Conservation (phyloP, 2,797 vertebrate genomes). For the Rhinoraja longicauda region DNA sequence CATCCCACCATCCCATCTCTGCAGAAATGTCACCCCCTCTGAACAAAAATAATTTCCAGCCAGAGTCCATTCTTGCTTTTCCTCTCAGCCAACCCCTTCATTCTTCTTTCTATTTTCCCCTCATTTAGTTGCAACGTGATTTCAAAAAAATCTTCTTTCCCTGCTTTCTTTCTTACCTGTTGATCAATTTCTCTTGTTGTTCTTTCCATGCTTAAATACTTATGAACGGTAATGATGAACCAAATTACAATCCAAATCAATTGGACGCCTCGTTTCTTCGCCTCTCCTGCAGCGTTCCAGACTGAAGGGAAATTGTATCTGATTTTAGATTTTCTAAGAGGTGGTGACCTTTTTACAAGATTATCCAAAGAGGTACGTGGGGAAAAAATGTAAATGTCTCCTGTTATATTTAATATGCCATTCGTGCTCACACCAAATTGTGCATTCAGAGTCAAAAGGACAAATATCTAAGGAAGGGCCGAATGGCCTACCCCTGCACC, state of each 20-base stretch:
- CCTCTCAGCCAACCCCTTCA: neutral
- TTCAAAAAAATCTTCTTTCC: neutral
- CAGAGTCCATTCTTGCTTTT: too few relatives aligned
- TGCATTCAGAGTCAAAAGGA: neutral
- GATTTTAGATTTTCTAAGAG: conserved; percentile 91
- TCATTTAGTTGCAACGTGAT: neutral
- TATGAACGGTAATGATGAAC: neutral
- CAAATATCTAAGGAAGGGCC: too few relatives aligned
- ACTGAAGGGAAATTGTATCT: conserved; percentile 94
- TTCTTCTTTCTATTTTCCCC: neutral
- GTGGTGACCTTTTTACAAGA: conserved; percentile 92
- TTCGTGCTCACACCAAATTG: neutral
- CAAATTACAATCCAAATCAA: neutral
- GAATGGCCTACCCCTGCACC: too few relatives aligned
- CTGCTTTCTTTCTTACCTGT: neutral
- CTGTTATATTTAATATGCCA: neutral
- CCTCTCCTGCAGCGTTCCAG: conserved; percentile 70
- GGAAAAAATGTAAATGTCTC: neutral
- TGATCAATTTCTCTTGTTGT: too few relatives aligned
- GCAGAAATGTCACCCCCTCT: neutral
- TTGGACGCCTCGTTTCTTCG: conserved; percentile 28
- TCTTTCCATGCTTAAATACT: neutral
- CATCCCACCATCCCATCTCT: neutral
- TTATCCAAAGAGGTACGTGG: conserved; percentile 87
- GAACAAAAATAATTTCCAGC: neutral